Conservation (phyloP, 2,113 vertebrate genomes). For the Ahaetulla prasina region DNA sequence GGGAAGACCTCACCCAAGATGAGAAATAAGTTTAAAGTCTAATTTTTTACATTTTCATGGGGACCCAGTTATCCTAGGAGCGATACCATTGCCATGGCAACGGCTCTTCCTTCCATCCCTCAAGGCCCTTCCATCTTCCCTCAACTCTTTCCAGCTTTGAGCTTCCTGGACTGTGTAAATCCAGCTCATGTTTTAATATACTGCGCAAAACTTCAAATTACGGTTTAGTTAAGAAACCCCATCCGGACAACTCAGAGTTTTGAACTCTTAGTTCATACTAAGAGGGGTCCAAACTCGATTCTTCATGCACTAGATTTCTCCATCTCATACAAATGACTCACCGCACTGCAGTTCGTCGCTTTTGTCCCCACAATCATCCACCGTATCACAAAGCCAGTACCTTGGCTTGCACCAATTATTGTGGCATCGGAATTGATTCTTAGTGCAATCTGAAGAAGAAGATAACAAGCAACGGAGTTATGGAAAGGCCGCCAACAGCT, state of each 20-base stretch:
- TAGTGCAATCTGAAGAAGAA: slow-evolving; percentile 57
- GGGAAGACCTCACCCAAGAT: background rate
- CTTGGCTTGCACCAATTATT: slow-evolving; percentile 83
- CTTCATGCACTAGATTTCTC: background rate
- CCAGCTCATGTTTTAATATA: background rate
- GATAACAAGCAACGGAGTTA: background rate
- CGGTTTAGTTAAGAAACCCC: background rate
- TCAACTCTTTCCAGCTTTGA: background rate
- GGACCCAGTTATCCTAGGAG: background rate
- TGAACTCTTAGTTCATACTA: background rate
- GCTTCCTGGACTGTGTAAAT: background rate
- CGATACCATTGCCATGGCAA: background rate
- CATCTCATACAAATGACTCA: slow-evolving; percentile 48
- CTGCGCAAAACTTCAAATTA: background rate
- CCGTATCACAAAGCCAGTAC: slow-evolving; percentile 84
- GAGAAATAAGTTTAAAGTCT: background rate
- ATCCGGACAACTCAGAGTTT: background rate
- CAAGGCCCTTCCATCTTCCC: background rate
- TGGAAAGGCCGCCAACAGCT: background rate
- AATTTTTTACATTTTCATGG: background rate
- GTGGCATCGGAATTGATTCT: slow-evolving; percentile 72
- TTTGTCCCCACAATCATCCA: slow-evolving; percentile 87
- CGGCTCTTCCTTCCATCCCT: background rate
- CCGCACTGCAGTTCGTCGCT: slow-evolving; percentile 85
- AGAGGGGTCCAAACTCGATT: background rate